phyloP scores from a whole-genome alignment of 2,888 invertebrate genomes.

The Pheosia gnoma region DNA sequence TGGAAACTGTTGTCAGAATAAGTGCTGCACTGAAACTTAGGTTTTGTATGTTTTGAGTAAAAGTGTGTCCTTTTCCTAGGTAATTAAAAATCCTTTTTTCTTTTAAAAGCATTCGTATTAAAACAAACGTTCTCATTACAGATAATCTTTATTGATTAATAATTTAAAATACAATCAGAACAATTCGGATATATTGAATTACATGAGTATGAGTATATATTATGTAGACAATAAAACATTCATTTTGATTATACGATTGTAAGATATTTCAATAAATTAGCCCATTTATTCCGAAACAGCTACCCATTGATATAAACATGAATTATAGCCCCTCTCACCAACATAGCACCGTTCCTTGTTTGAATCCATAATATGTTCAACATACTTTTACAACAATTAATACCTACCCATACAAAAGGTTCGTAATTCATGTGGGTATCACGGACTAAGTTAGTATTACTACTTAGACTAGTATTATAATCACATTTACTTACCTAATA shows the following conservation, averaged over 20 bases:
- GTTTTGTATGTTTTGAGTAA: neutral
- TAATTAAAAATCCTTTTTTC: neutral
- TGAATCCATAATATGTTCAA: neutral
- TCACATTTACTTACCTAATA: neutral
- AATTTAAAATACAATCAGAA: neutral
- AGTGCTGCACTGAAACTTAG: slow-evolving; percentile 18
- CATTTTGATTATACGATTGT: neutral
- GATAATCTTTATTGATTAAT: neutral
- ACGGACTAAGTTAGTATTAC: no score
- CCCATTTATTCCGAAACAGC: neutral
- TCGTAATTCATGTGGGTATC: neutral
- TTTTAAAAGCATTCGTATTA: neutral
- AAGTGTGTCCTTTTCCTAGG: neutral
- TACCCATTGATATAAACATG: neutral
- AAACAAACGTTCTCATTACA: neutral
- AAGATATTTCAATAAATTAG: neutral
- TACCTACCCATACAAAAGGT: neutral
- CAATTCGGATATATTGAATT: neutral
- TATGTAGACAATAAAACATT: neutral
- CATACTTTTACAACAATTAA: neutral
- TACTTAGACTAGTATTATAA: neutral
- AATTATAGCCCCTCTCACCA: neutral
- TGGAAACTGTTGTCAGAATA: slow-evolving; percentile 51
- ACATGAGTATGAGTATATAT: neutral
- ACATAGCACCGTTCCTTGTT: neutral